Conservation (phyloP, 2,888 invertebrate genomes). For the Agonopterix subpropinquella region DNA sequence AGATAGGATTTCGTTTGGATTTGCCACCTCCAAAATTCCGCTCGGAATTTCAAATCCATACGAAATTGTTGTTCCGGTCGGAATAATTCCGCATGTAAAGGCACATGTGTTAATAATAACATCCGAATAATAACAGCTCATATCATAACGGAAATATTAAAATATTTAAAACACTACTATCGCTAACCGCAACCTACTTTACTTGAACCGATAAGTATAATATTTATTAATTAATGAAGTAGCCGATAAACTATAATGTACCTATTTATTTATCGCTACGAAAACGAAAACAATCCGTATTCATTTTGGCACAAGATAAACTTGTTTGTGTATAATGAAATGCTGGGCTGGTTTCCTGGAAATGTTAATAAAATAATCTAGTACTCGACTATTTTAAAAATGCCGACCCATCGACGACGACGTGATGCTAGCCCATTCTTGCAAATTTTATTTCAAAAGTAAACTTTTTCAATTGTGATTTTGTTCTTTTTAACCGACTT, state of each 20-base stretch:
- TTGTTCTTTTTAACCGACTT: too few species aligned
- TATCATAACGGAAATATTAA: slow-evolving; percentile 11
- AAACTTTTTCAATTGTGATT: too few species aligned
- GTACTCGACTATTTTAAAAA: neutral
- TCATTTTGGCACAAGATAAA: slow-evolving; percentile 34
- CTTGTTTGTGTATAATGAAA: slow-evolving; percentile 35
- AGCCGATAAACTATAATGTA: slow-evolving; percentile 25
- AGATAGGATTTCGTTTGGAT: too few species aligned
- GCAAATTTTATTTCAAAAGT: neutral
- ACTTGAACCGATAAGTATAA: slow-evolving; percentile 36
- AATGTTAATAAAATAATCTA: slow-evolving; percentile 10
- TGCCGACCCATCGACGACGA: neutral
- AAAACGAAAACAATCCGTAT: slow-evolving; percentile 50
- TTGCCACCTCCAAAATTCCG: too few species aligned
- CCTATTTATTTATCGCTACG: slow-evolving; percentile 39
- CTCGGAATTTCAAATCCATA: too few species aligned
- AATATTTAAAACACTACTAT: slow-evolving; percentile 18
- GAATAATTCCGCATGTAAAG: too few species aligned
- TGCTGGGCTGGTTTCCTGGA: slow-evolving; percentile 33
- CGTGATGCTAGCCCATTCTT: too few species aligned
- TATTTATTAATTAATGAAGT: slow-evolving; percentile 56
- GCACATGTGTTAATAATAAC: too few species aligned
- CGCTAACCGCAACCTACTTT: slow-evolving; percentile 27
- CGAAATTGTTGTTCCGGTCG: too few species aligned
- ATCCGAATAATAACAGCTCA: too few species aligned